A percentile compares a stretch with the other conserved stretches of the same genome.
phyloP scores from a whole-genome alignment of 2,888 invertebrate species.

The Caenorhabditis sp. region DNA sequence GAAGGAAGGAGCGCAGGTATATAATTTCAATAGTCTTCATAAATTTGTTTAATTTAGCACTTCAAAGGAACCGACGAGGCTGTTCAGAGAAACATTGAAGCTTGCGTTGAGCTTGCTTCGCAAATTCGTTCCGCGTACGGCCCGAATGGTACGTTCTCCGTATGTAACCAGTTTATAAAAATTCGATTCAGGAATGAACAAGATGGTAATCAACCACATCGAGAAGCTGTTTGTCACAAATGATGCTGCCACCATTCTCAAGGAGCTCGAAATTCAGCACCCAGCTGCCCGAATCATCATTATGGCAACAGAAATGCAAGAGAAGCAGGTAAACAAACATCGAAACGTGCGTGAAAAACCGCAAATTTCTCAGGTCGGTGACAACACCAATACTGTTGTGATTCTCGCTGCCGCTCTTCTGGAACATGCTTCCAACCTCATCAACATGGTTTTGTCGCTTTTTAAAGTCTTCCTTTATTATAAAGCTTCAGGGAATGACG shows the following conservation, averaged over 20 bases:
- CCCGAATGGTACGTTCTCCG: constrained; percentile 88
- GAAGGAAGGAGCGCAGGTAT: constrained; percentile 78
- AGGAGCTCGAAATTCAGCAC: constrained; percentile 87
- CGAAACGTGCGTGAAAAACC: no score
- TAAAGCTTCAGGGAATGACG: constrained; percentile 88
- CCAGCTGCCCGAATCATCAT: constrained; percentile 98
- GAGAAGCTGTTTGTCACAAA: constrained; percentile 99
- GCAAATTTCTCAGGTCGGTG: constrained; percentile 83
- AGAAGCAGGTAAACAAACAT: constrained; percentile 82
- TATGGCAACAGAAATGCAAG: constrained; percentile 97
- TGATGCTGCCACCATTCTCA: constrained; percentile 97
- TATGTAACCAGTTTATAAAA: background rate
- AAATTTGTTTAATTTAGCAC: no score
- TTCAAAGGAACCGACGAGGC: constrained; percentile 96
- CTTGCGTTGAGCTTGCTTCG: constrained; percentile 94
- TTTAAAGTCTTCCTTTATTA: background rate
- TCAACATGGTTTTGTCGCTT: constrained; percentile 83
- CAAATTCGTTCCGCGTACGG: constrained; percentile 96
- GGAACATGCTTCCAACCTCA: constrained; percentile 91
- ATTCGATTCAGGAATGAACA: constrained; percentile 84
- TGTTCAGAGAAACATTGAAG: constrained; percentile 92
- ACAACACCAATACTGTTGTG: constrained; percentile 98
- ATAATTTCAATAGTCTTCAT: no score
- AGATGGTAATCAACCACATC: constrained; percentile 99
- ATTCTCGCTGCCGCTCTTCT: constrained; percentile 93